These are phyloP conservation scores for Tenebrio molitor DNA, from an alignment of 1,140 invertebrate genomes.

Conservation along the genomic window DNA sequence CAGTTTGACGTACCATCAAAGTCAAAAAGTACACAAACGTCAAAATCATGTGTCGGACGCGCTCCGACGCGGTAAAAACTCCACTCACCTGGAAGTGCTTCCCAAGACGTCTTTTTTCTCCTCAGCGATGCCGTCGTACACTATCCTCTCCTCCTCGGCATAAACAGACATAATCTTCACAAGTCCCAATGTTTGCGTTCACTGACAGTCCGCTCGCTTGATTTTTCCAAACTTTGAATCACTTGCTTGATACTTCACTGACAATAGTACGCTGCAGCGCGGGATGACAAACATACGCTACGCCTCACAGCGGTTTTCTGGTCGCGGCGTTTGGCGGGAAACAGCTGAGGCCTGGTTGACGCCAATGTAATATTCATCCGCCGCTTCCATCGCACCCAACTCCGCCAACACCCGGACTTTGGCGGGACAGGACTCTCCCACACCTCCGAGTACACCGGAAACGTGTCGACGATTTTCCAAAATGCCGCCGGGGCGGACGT, in stretches of 20 bases:
- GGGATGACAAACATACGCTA: constrained; percentile 64
- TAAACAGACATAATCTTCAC: constrained; percentile 61
- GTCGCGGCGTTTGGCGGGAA: constrained; percentile 76
- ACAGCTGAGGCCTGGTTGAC: constrained; percentile 73
- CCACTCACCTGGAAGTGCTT: constrained; percentile 59
- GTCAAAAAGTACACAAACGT: constrained; percentile 55
- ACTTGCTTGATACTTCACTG: constrained; percentile 29
- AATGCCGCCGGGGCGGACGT: constrained; percentile 1
- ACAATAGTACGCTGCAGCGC: constrained; percentile 59
- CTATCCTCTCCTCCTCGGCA: constrained; percentile 55
- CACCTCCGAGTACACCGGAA: not conserved
- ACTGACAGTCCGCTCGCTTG: not conserved
- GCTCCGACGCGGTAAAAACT: constrained; percentile 53
- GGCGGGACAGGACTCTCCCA: constrained; percentile 10
- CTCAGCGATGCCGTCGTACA: constrained; percentile 57
- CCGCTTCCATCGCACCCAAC: constrained; percentile 51
- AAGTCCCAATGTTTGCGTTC: constrained; percentile 19
- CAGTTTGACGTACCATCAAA: constrained; percentile 34
- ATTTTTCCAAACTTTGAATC: not conserved
- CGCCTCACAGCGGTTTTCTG: constrained; percentile 71
- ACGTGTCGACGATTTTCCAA: constrained; percentile 37
- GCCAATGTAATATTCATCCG: constrained; percentile 68
- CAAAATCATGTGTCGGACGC: constrained; percentile 62
- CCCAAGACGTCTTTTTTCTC: constrained; percentile 60
- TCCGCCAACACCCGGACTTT: constrained; percentile 16